These are phyloP conservation scores for Hedya salicella DNA, from an alignment of 2,888 invertebrate species.

Conservation along the genomic window DNA sequence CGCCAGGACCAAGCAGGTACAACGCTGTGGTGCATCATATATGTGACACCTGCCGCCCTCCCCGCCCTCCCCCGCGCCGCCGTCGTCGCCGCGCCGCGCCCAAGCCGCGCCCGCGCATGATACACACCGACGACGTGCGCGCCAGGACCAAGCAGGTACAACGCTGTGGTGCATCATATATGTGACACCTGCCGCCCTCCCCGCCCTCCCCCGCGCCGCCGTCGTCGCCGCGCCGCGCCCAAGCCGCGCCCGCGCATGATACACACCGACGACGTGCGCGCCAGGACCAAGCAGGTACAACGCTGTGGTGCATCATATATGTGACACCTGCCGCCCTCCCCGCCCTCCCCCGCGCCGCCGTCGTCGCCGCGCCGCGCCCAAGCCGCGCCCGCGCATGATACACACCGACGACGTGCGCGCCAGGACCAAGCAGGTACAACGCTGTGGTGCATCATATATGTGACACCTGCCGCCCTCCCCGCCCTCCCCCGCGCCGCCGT, in stretches of 20 bases:
- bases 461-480: conserved; percentile 52
- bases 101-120: conserved; percentile 89
- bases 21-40: too few species aligned
- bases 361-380: conserved; percentile 66
- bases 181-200: conserved; percentile 81
- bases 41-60: too few species aligned
- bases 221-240: conserved; percentile 65
- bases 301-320: too few species aligned
- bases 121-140: conserved; percentile 88
- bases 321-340: conserved; percentile 79
- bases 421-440: conserved; percentile 88
- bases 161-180: too few species aligned
- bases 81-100: conserved; percentile 66
- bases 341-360: conserved; percentile 53
- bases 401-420: conserved; percentile 88
- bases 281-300: conserved; percentile 88
- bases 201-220: conserved; percentile 52
- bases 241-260: conserved; percentile 90
- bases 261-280: conserved; percentile 87
- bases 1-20: conserved; percentile 88
- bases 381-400: conserved; percentile 90
- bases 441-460: too few species aligned
- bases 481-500: too few species aligned
- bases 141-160: conserved; percentile 88
- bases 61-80: conserved; percentile 51